Conservation (phyloP, 2,113 vertebrate species). For the Empidonax traillii region DNA sequence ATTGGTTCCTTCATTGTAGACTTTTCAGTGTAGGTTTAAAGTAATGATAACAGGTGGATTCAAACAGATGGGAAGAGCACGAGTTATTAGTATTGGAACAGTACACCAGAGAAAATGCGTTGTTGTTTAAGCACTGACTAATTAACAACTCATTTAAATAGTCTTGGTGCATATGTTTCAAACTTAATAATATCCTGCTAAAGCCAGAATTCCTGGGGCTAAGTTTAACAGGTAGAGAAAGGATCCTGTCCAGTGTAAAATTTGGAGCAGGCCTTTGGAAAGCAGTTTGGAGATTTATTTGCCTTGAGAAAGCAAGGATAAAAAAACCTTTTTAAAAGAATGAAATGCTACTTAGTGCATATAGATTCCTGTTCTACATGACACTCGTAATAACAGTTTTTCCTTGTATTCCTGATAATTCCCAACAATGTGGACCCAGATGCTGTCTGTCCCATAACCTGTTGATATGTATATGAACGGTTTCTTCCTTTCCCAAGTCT, state of each 20-base stretch:
- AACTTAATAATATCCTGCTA: background rate
- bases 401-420: background rate
- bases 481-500: background rate
- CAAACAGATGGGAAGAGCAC: conserved; percentile 30
- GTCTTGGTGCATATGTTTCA: conserved; percentile 13
- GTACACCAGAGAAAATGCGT: conserved; percentile 29
- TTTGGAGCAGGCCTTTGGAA: background rate
- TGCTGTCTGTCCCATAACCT: too few relatives aligned
- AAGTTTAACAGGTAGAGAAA: background rate
- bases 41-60: conserved; percentile 28
- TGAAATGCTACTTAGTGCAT: background rate
- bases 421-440: background rate
- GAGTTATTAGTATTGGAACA: conserved; percentile 34
- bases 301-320: background rate
- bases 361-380: background rate
- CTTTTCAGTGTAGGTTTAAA: background rate
- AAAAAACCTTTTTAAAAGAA: background rate
- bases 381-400: background rate
- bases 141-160: conserved; percentile 57
- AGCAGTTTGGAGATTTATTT: background rate
- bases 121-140: conserved; percentile 37
- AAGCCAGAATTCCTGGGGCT: background rate
- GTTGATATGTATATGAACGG: too few relatives aligned
- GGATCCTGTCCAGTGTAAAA: background rate
- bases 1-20: background rate